Evolutionary conservation across 2,888 invertebrate genomes (phyloP).

Genomic region (Trissolcus brochymenae): DNA sequence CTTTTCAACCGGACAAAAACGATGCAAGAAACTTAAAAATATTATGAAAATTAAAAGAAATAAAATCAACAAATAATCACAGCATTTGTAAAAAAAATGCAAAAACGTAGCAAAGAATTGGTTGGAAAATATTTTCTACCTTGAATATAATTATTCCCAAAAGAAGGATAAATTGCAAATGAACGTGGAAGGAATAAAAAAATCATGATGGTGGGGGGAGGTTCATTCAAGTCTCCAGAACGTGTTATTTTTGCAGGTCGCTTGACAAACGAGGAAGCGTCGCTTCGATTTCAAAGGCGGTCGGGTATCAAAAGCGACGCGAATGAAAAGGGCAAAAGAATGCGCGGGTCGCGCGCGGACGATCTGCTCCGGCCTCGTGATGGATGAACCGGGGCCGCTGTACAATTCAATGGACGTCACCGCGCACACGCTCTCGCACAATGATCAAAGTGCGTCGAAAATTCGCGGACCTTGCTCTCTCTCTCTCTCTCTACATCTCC

Average conservation of each 20-base stretch:
- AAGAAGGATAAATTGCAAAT: not conserved
- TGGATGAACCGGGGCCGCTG: conserved; percentile 63
- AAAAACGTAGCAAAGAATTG: too few relatives aligned
- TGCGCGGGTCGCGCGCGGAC: conserved; percentile 47
- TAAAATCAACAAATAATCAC: too few relatives aligned
- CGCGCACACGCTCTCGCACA: conserved; percentile 25
- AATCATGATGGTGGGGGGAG: not conserved
- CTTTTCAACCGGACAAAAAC: too few relatives aligned
- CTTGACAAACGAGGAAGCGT: conserved; percentile 53
- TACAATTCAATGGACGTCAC: conserved; percentile 45
- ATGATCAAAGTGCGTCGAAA: conserved; percentile 40
- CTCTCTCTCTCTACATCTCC: not conserved
- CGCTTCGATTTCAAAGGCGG: conserved; percentile 55
- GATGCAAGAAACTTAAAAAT: too few relatives aligned
- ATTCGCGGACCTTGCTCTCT: conserved; percentile 24
- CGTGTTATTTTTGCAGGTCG: conserved; percentile 39
- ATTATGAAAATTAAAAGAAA: not conserved
- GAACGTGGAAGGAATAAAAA: not conserved
- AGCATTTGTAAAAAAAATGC: too few relatives aligned
- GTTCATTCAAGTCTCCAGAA: conserved; percentile 17
- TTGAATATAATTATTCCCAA: too few relatives aligned
- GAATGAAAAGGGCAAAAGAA: conserved; percentile 48
- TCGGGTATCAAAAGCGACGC: conserved; percentile 47
- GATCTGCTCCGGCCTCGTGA: conserved; percentile 62
- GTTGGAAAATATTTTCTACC: too few relatives aligned